Conservation (phyloP, 2,888 invertebrate species). For the Drosophila rellima region DNA sequence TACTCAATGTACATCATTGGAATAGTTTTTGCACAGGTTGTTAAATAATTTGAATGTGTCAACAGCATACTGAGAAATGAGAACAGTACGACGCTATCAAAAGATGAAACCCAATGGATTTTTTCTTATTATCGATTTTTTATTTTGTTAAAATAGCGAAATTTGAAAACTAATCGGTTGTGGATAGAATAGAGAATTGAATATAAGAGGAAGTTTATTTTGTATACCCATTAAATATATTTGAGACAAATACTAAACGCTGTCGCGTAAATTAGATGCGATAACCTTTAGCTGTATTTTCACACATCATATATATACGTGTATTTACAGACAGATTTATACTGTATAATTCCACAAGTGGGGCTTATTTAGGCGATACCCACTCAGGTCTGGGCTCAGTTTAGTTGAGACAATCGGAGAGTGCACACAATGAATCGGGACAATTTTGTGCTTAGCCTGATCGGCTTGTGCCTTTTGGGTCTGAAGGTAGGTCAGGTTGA, state of each 20-base stretch:
- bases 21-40: constrained; percentile 22
- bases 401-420: constrained; percentile 24
- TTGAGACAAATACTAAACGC: not conserved
- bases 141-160: not conserved
- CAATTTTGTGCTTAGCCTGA: constrained; percentile 33
- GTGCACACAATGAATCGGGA: constrained; percentile 48
- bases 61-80: constrained; percentile 16
- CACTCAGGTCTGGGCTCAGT: constrained; percentile 48
- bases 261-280: constrained; percentile 10
- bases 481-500: constrained; percentile 58
- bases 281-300: constrained; percentile 31
- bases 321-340: not conserved
- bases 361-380: constrained; percentile 20
- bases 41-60: constrained; percentile 33
- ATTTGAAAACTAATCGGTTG: not conserved
- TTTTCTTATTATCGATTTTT: not conserved
- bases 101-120: not conserved
- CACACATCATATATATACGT: not conserved
- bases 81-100: constrained; percentile 11
- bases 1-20: not conserved
- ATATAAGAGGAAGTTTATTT: not conserved
- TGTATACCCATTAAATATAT: not conserved
- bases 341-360: constrained; percentile 2
- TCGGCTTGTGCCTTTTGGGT: constrained; percentile 40
- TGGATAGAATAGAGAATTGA: not conserved